Percentiles rank a stretch among this genome's conserved stretches.
phyloP scores from a whole-genome alignment of 2,797 vertebrate species.

The Rallus crepitans region DNA sequence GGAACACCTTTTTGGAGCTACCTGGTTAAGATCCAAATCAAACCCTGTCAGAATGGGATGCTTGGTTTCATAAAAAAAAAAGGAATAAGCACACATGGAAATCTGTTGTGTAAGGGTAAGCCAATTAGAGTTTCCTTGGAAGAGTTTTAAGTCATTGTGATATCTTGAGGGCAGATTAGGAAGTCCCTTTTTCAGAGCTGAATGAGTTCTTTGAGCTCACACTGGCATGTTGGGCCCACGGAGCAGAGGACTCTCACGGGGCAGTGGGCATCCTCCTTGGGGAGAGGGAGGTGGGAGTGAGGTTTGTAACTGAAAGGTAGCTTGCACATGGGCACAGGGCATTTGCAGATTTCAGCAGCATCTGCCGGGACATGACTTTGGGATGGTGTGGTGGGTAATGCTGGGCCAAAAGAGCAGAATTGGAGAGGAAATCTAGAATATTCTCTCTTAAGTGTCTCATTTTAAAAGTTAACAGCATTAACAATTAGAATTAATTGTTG shows the following conservation, averaged over 20 bases:
- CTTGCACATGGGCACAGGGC: background rate
- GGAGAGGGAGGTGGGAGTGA: background rate
- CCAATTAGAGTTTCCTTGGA: background rate
- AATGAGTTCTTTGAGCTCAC: background rate
- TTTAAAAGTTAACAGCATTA: background rate
- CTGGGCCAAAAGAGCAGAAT: background rate
- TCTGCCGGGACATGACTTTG: background rate
- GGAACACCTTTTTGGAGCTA: background rate
- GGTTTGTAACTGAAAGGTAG: background rate
- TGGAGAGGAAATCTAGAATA: background rate
- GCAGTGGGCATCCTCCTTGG: background rate
- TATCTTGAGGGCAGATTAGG: background rate
- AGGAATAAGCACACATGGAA: background rate
- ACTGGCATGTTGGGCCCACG: background rate
- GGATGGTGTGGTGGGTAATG: background rate
- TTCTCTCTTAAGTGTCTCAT: background rate
- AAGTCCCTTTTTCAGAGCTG: background rate
- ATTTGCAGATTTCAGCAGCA: background rate
- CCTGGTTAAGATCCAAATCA: background rate
- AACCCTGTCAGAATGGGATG: background rate
- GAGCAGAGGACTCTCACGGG: background rate
- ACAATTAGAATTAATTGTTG: background rate
- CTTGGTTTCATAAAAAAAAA: background rate
- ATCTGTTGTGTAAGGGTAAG: background rate
- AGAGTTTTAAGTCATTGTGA: background rate